Evolutionary conservation across 2,888 invertebrate species (phyloP).

Genomic region (Ischnura elegans): DNA sequence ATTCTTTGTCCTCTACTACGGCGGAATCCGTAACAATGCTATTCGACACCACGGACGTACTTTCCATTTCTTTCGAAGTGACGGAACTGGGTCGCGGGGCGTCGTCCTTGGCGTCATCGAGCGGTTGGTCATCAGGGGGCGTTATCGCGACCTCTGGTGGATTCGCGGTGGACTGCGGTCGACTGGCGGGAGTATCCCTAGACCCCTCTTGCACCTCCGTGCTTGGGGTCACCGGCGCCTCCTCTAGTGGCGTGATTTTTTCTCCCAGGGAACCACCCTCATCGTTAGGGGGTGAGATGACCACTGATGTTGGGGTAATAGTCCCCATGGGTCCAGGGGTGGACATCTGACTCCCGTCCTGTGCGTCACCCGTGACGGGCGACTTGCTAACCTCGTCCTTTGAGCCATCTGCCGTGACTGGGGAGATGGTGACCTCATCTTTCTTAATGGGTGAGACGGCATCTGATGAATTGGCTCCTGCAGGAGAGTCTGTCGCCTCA

Average conservation of each 20-base stretch:
- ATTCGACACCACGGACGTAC: constrained; percentile 1
- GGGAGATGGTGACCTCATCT: not conserved
- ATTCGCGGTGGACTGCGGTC: not conserved
- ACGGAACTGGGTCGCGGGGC: not conserved
- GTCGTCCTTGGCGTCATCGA: not conserved
- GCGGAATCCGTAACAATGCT: constrained; percentile 35
- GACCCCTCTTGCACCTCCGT: not conserved
- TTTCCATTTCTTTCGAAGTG: constrained; percentile 39
- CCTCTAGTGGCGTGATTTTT: not conserved
- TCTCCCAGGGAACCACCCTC: not conserved
- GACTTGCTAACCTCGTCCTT: not conserved
- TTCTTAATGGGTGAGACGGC: not conserved
- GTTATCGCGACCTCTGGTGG: not conserved
- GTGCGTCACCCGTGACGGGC: not conserved
- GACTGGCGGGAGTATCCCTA: not conserved
- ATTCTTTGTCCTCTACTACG: not conserved
- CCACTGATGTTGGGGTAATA: not conserved
- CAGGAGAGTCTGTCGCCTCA: not conserved
- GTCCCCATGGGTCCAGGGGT: not conserved
- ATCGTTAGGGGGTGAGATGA: not conserved
- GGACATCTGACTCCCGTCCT: not conserved
- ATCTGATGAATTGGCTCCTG: not conserved
- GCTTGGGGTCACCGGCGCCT: not conserved
- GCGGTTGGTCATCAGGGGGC: not conserved
- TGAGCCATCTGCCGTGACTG: not conserved